Percentiles rank a stretch among this genome's conserved stretches.
Conservation (phyloP, 2,888 invertebrate species). For the Orchestes rusci region DNA sequence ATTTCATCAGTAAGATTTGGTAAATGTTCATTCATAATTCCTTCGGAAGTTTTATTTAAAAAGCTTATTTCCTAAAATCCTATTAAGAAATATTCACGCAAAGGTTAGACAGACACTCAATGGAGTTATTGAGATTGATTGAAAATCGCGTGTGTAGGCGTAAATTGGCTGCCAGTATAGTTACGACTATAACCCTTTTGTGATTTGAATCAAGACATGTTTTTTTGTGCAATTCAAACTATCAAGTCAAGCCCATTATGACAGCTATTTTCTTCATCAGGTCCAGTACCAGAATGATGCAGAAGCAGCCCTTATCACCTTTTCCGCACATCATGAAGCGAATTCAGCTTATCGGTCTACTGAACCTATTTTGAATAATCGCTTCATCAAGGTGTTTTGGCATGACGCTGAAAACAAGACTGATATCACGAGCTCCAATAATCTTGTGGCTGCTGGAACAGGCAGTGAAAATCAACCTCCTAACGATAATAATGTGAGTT, state of each 20-base stretch:
- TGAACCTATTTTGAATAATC: slow-evolving; percentile 94
- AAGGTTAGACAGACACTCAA: too few relatives aligned
- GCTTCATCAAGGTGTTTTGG: slow-evolving; percentile 98
- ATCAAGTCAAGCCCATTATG: background rate
- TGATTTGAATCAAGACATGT: too few relatives aligned
- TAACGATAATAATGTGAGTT: slow-evolving; percentile 38
- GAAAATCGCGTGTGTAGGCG: too few relatives aligned
- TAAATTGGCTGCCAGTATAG: too few relatives aligned
- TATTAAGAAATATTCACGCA: too few relatives aligned
- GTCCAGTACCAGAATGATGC: slow-evolving; percentile 74
- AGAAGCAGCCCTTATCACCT: slow-evolving; percentile 91
- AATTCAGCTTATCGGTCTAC: slow-evolving; percentile 91
- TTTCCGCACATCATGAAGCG: slow-evolving; percentile 80
- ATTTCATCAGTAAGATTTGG: too few relatives aligned
- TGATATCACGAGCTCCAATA: slow-evolving; percentile 44
- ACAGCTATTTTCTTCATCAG: slow-evolving; percentile 4
- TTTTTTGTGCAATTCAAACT: background rate
- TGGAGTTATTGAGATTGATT: too few relatives aligned
- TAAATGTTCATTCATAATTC: too few relatives aligned
- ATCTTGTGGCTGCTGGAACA: slow-evolving; percentile 45
- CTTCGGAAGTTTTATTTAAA: too few relatives aligned
- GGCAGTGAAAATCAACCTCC: slow-evolving; percentile 42
- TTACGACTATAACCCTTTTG: too few relatives aligned
- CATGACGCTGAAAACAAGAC: slow-evolving; percentile 57
- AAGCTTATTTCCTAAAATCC: too few relatives aligned